These are phyloP conservation scores for Chrysemys picta DNA, from an alignment of 2,113 vertebrate genomes.

Conservation along the genomic window DNA sequence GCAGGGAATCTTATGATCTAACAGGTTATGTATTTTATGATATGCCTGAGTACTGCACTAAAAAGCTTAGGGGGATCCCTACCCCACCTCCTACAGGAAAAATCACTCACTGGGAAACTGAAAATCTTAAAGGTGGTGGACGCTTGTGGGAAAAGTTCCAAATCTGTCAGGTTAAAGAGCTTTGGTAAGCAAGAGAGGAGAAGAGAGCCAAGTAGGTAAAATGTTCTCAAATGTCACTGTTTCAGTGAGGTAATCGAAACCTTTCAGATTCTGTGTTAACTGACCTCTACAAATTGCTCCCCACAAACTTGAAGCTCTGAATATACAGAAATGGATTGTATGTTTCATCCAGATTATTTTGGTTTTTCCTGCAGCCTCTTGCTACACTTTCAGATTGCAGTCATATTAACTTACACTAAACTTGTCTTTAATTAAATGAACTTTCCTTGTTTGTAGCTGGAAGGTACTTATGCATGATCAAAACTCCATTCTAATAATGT, in stretches of 20 bases:
- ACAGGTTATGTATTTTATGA: not conserved
- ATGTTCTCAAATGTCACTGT: not conserved
- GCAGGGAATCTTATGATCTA: not conserved
- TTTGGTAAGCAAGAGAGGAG: not conserved
- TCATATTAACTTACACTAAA: constrained; percentile 57
- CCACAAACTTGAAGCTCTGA: not conserved
- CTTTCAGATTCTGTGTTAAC: not conserved
- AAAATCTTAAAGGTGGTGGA: not conserved
- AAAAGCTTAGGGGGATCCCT: not conserved
- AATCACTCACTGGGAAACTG: not conserved
- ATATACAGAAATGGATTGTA: not conserved
- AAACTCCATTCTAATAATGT: constrained; percentile 53
- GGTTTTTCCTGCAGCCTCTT: not conserved
- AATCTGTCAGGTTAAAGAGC: not conserved
- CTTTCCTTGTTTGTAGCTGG: constrained; percentile 70
- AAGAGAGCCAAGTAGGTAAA: not conserved
- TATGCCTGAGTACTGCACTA: not conserved
- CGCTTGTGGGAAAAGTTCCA: not conserved
- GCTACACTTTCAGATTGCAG: constrained; percentile 12
- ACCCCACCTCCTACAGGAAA: not conserved
- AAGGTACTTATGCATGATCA: constrained; percentile 65
- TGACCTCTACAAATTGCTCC: not conserved
- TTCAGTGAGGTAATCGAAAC: not conserved
- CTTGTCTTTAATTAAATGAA: constrained; percentile 73
- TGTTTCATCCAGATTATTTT: not conserved